Percentiles rank a stretch among this genome's conserved stretches.
These are phyloP conservation scores for Hypsopygia costalis DNA, from an alignment of 2,888 invertebrate genomes.

Conservation along the genomic window DNA sequence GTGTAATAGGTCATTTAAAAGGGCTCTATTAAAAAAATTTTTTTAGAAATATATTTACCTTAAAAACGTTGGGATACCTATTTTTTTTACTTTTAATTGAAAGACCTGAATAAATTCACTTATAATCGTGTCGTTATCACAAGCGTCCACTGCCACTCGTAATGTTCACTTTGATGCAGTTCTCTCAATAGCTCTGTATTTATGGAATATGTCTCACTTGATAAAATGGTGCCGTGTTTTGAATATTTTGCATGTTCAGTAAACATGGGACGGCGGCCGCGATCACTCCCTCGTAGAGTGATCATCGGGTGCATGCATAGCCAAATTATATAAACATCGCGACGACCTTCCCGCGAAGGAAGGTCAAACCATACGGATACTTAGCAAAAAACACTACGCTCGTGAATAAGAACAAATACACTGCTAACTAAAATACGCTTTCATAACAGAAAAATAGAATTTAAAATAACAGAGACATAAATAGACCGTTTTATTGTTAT, in stretches of 20 bases:
- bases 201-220: slow-evolving; percentile 36
- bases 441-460: not conserved
- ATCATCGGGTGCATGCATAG: slow-evolving; percentile 5
- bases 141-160: too few species aligned
- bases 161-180: too few species aligned
- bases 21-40: too few species aligned
- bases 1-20: too few species aligned
- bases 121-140: too few species aligned
- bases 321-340: slow-evolving; percentile 61
- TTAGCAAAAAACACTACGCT: slow-evolving; percentile 11
- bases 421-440: slow-evolving; percentile 24
- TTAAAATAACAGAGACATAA: too few species aligned
- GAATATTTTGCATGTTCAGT: slow-evolving; percentile 27
- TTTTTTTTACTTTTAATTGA: too few species aligned
- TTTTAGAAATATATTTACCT: too few species aligned
- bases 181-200: slow-evolving; percentile 44
- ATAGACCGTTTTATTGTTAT: too few species aligned
- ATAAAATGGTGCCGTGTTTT: slow-evolving; percentile 35
- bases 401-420: slow-evolving; percentile 16
- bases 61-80: too few species aligned
- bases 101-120: too few species aligned
- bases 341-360: slow-evolving; percentile 63
- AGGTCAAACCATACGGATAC: slow-evolving; percentile 44
- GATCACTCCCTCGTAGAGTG: slow-evolving; percentile 34
- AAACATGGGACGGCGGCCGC: slow-evolving; percentile 38